Evolutionary conservation across 2,888 invertebrate genomes (phyloP), one percentile per base, ranked within the genome.

Genomic region (Eremobia ochroleuca): DNA sequence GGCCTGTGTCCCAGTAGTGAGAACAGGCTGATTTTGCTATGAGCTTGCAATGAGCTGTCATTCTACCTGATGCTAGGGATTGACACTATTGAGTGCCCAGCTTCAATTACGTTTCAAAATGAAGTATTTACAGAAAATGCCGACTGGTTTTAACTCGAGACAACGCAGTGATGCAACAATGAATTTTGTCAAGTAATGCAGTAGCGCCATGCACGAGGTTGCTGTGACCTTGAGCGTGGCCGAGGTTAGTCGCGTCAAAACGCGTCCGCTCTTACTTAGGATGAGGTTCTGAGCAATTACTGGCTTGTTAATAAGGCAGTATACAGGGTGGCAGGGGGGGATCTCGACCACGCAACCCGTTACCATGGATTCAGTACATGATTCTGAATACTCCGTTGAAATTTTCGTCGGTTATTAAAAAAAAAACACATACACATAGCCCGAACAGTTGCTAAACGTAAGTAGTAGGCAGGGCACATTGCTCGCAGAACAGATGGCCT

Each of bases 271-370:
- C 8, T 40, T 52, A 40, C 31, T n/a, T 18, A 67, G 25, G 6
- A 68, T n/a, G n/a, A 68, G 73, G 25, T 72, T 55, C 25, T 28
- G 28, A 25, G 18, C 11, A 31, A 73, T 73, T 59, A 59, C 15
- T 25, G 28, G 37, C 13, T 76, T 59, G 28, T 9, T 59, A 61
- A n/a, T 61, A 74, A 58, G 0, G n/a, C 31, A 59, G 3, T 21
- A 4, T 2, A 0, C 2, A 21, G 8, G 18, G 1, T 6, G 21
- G 49, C 49, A 21, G 21, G 21, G 21, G 6, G 21, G 21, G 21
- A 21, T 49, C 0, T 49, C 21, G 21, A 49, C 21, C 21, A 8
- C 6, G 21, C 49, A 49, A 46, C 21, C 21, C 46, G 18, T 46
- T 46, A 18, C 46, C 21, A 49, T 21, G 21, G 8, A 46, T 49